Evolutionary conservation across 2,888 invertebrate species (phyloP), one percentile per base, ranked within the genome.

Genomic region (Andrena minutula): DNA sequence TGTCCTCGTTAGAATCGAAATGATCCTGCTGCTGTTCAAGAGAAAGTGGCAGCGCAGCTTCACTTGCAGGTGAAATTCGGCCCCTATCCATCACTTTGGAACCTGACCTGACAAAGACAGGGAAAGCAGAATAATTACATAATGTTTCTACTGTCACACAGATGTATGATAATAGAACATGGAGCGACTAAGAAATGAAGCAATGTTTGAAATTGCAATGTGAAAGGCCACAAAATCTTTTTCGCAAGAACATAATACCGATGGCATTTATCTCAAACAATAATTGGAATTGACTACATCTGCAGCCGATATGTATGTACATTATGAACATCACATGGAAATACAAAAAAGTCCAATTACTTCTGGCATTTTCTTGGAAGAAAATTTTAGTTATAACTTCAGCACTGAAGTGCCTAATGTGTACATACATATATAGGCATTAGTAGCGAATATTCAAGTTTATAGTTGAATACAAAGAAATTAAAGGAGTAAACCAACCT

Each of bases 81-180:
- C 95, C 95, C 76, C 95, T 93, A 88, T 96, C 96, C 94, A 96
- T 95, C n/a, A 96, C 96, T 94, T 97, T 96, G 8, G 95, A 95
- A 30, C 96, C 96, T 32, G 96, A 96, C 94, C 96, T 94, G 94
- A 92, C 30, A 56, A 49, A 79, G 32, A 41, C 10, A 66, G 20
- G 12, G 4, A 56, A 61, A 28, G 66, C n/a, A 30, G 26, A 30
- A 66, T 51, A 61, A 68, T 78, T 71, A 64, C 7, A 23, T 4
- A 28, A 7, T 53, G 26, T 1, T 35, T 53, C 0, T 26, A 23
- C 30, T 3, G 1, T 56, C 8, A n/a, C 5, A 20, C 35, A 12
- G 30, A 26, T 66, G 30, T 16, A 41, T 41, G 20, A 23, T 6
- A 51, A 61, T 71, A 16, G 63, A 56, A 77, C 51, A 58, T 56